These are phyloP conservation scores for Protomyctophum bolini DNA, from an alignment of 2,113 vertebrate genomes.

Conservation along the genomic window DNA sequence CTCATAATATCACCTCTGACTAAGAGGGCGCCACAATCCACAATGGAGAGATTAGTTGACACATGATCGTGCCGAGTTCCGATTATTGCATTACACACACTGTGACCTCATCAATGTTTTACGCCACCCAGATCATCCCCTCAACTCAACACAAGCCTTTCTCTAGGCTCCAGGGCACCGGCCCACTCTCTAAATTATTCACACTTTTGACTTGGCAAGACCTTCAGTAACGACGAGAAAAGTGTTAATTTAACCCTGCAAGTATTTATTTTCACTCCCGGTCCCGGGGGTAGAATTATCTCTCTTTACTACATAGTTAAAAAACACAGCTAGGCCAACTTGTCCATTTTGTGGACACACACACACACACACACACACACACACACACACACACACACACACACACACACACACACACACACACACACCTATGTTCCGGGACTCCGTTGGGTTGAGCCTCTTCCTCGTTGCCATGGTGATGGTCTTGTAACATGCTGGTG, in stretches of 20 bases:
- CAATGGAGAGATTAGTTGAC: constrained; percentile 31
- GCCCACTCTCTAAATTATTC: constrained; percentile 76
- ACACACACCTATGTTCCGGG: constrained; percentile 86
- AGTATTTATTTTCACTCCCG: no score
- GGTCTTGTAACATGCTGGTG: constrained; percentile 81
- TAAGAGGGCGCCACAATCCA: not conserved
- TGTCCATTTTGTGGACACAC: no score
- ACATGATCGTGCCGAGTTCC: constrained; percentile 50
- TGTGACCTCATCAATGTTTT: constrained; percentile 76
- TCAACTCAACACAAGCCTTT: constrained; percentile 58
- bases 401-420: no score
- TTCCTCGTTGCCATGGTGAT: constrained; percentile 82
- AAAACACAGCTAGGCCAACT: no score
- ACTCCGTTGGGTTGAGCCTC: constrained; percentile 84
- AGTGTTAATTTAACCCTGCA: not conserved
- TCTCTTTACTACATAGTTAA: no score
- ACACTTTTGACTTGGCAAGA: constrained; percentile 53
- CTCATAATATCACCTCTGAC: no score
- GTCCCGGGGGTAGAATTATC: no score
- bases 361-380: no score
- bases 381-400: no score
- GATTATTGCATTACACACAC: constrained; percentile 67
- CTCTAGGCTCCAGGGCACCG: constrained; percentile 40
- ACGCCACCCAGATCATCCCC: constrained; percentile 52
- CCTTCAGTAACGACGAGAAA: constrained; percentile 19